Base-by-base conservation (phyloP, 2,888 invertebrate species). In the Eristalis arbustorum region DNA sequence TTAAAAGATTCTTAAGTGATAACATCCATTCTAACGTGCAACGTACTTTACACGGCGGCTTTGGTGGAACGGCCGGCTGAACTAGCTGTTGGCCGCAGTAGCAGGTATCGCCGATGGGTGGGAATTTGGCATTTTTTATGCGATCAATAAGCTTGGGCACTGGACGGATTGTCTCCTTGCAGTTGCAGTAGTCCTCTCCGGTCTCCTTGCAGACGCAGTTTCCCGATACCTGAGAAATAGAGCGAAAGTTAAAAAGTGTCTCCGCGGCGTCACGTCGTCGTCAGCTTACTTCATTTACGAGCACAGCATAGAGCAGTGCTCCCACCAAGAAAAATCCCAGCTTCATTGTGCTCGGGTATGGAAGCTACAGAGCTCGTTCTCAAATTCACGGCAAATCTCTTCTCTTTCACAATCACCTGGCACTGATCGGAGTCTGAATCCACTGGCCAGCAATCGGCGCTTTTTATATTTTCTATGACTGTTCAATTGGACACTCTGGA, bases 71-170 rank as follows among this genome's bases (percentile, higher is more conserved):
- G 0, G 92, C 91, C 37, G 93, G 93, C 75, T 92, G 91, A 40
- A 93, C 92, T 18, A 92, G 83, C 23, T 91, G 89, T 73, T 92
- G 91, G 31, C 90, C 91, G 88, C 93, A 93, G 89, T 90, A 91
- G 79, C 93, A 93, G 4, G 89, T 91, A 74, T 93, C 92, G 2
- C 92, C 92, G 37, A 92, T 91, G 3, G 92, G 91, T 66, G 90
- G 76, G 8, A 92, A 88, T 31, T 88, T 89, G 89, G 90, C 59
- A 90, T 82, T 62, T n/a, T 56, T 67, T 1, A 67, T 79, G 2
- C 89, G 40, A 42, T 88, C 89, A 3, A 88, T 14, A 6, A 56
- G 13, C 8, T 87, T 88, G 34, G 88, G 88, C 1, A 79, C 40
- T 3, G 88, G 89, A 62, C 77, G 82, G 14, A 83, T 10, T 14